Percentiles rank a stretch among this genome's conserved stretches.
Evolutionary conservation across 1,140 invertebrate genomes (phyloP).

Genomic region (Leptinotarsa defecta): DNA sequence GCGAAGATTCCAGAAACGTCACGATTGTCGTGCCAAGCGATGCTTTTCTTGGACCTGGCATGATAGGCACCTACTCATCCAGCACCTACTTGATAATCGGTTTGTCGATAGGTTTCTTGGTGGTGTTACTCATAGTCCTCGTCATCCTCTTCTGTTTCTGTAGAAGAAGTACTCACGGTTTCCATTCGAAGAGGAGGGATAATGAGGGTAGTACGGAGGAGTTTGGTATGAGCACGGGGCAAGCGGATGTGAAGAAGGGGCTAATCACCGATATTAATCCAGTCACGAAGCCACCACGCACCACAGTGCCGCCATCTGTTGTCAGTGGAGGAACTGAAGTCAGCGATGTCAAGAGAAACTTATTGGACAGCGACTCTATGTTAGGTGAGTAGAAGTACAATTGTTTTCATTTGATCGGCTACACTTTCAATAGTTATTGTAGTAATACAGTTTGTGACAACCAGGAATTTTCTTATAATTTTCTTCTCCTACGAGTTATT

Average conservation of each 20-base stretch:
- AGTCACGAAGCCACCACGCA: conserved; percentile 74
- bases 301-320: conserved; percentile 70
- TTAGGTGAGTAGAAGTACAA: conserved; percentile 35
- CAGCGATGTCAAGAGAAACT: conserved; percentile 76
- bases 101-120: conserved; percentile 56
- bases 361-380: conserved; percentile 67
- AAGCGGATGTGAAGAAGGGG: conserved; percentile 77
- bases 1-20: conserved; percentile 75
- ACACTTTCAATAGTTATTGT: no score
- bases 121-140: conserved; percentile 66
- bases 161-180: conserved; percentile 60
- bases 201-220: conserved; percentile 61
- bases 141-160: conserved; percentile 70
- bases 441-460: no score
- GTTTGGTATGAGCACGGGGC: conserved; percentile 65
- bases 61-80: conserved; percentile 51
- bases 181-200: conserved; percentile 60
- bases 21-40: conserved; percentile 64
- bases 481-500: no score
- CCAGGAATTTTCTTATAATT: no score
- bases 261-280: conserved; percentile 81
- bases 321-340: conserved; percentile 74
- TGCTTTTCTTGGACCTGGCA: conserved; percentile 55
- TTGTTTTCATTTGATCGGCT: no score
- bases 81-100: conserved; percentile 56